Percentiles rank a stretch among this genome's conserved stretches.
Evolutionary conservation across 2,888 invertebrate genomes (phyloP).

Genomic region (Diploptera punctata): DNA sequence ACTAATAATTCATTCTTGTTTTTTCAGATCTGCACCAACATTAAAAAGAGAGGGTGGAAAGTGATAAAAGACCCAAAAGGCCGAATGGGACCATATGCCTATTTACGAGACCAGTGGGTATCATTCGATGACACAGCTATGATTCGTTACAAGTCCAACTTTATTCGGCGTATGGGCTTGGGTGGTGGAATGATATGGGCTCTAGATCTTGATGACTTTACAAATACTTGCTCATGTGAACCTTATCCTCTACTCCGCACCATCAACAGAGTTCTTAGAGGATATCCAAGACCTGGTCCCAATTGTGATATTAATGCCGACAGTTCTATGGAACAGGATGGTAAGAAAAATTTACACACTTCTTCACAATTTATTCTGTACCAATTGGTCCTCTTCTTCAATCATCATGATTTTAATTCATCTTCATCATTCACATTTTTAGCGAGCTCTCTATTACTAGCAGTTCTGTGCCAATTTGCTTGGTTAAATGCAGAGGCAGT

Average conservation of each 20-base stretch:
- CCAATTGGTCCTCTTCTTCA: too few relatives aligned
- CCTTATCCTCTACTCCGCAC: slow-evolving; percentile 79
- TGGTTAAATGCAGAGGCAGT: too few relatives aligned
- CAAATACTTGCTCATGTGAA: slow-evolving; percentile 81
- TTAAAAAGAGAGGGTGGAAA: slow-evolving; percentile 77
- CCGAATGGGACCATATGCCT: slow-evolving; percentile 88
- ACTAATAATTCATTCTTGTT: too few relatives aligned
- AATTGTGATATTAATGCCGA: slow-evolving; percentile 55
- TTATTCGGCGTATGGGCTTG: slow-evolving; percentile 77
- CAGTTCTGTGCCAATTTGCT: too few relatives aligned
- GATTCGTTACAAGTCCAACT: slow-evolving; percentile 83
- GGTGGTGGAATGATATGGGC: slow-evolving; percentile 93
- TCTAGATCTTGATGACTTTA: slow-evolving; percentile 86
- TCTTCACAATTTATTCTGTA: too few relatives aligned
- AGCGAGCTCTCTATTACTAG: too few relatives aligned
- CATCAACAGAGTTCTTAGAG: slow-evolving; percentile 80
- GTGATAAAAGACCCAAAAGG: slow-evolving; percentile 79
- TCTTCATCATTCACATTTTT: too few relatives aligned
- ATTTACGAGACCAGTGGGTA: slow-evolving; percentile 87
- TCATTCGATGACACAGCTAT: slow-evolving; percentile 89
- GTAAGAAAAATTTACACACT: too few relatives aligned
- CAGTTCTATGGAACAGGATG: neutral
- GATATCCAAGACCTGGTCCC: slow-evolving; percentile 69
- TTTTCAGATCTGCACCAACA: slow-evolving; percentile 78
- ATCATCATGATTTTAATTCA: too few relatives aligned